Evolutionary conservation across 1,140 invertebrate genomes (phyloP), one percentile per base, ranked within the genome.

Genomic region (Pachyrhynchus sulphureomaculatus): DNA sequence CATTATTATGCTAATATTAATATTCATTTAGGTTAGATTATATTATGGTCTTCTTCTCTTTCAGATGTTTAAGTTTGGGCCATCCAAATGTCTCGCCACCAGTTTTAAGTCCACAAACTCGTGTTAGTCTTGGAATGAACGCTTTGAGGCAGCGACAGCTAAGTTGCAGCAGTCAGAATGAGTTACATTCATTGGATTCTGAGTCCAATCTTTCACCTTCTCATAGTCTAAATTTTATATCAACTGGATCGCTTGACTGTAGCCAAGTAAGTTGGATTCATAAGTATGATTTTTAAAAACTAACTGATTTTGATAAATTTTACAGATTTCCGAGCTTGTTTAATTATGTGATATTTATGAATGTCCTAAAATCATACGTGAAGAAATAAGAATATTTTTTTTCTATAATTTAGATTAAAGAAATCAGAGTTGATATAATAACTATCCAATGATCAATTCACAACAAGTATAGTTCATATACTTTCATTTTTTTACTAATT

Each of bases 151-250:
- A 78, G 70, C 63, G 71, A 18, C 85, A 87, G 56, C 86, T 86
- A 67, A 87, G 86, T 55, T 88, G 86, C 68, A 84, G 86, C 47
- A 89, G 87, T 70, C 86, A 88, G 71, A 87, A 84, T 2, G 87
- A 89, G 32, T 72, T 88, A 13, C 82, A 84, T 34, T 84, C 83
- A 0, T 76, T 84, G 51, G 83, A 84, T 51, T 77, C 76, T 2
- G 83, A 82, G 54, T 74, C 79, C 0, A 79, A 79, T 70, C 76
- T 79, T 59, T 82, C 81, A 62, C 79, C 82, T 21, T 76, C 75
- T 52, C 79, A 78, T 62, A 78, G 78, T 68, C 77, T 80, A 62
- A 77, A 75, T 15, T 78, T 79, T 36, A 77, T 78, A 57, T 77
- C 74, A 37, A 77, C 75, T 2, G 79, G 79, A 0, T 75, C 73